A percentile compares a stretch with the other conserved stretches of the same genome.
These are phyloP conservation scores for Eueides isabella DNA, from an alignment of 1,140 invertebrate species.

Conservation along the genomic window DNA sequence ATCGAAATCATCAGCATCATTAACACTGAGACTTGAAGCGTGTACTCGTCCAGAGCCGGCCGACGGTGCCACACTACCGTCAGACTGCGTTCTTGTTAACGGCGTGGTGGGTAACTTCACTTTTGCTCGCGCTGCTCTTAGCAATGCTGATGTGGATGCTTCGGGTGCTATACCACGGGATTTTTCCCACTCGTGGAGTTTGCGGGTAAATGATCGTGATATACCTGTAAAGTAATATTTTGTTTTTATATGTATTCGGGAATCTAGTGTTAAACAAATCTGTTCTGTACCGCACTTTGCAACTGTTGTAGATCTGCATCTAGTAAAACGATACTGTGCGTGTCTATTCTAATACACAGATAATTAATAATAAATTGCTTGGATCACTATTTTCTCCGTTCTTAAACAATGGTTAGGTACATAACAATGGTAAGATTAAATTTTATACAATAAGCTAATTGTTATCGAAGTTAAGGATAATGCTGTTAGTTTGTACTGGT, in stretches of 20 bases:
- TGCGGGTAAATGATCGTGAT: slow-evolving; percentile 93
- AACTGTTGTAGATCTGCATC: too few species aligned
- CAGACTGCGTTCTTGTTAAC: slow-evolving; percentile 86
- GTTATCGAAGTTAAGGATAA: too few species aligned
- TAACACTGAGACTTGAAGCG: slow-evolving; percentile 88
- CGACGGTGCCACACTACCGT: slow-evolving; percentile 86
- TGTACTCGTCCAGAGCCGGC: slow-evolving; percentile 81
- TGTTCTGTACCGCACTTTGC: too few species aligned
- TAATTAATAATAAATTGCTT: too few species aligned
- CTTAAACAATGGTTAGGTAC: too few species aligned
- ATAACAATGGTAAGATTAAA: too few species aligned
- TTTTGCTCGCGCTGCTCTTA: slow-evolving; percentile 80
- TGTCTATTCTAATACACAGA: too few species aligned
- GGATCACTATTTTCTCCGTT: too few species aligned
- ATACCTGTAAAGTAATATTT: slow-evolving; percentile 85
- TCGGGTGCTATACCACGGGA: slow-evolving; percentile 90
- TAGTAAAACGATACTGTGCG: too few species aligned
- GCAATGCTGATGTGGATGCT: slow-evolving; percentile 89
- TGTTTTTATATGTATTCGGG: background rate
- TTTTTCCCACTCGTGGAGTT: slow-evolving; percentile 95
- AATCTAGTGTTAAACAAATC: too few species aligned
- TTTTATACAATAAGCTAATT: too few species aligned
- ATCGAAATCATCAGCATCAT: slow-evolving; percentile 86
- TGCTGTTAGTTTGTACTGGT: too few species aligned
- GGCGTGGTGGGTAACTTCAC: slow-evolving; percentile 79